phyloP scores from a whole-genome alignment of 2,113 vertebrate genomes.

The Vidua macroura region DNA sequence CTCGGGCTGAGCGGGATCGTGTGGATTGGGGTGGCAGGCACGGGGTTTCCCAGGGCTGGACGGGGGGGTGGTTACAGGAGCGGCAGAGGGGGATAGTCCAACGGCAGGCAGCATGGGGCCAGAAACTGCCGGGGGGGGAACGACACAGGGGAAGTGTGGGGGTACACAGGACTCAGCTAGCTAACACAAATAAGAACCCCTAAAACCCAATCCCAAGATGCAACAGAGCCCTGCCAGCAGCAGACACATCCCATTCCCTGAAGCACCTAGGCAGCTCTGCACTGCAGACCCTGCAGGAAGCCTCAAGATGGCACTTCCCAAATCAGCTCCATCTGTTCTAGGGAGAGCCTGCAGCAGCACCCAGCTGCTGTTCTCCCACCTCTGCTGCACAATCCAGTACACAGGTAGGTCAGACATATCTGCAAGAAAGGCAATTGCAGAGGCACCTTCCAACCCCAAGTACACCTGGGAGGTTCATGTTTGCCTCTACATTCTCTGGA shows the following conservation, averaged over 20 bases:
- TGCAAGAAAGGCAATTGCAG: neutral
- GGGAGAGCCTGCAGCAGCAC: neutral
- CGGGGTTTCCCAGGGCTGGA: too few species aligned
- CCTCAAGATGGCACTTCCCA: neutral
- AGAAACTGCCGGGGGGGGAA: too few species aligned
- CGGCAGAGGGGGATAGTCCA: too few species aligned
- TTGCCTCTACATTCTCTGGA: neutral
- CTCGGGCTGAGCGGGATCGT: too few species aligned
- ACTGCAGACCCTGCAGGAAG: neutral
- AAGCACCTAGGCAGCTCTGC: neutral
- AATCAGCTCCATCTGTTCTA: neutral
- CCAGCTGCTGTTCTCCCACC: neutral
- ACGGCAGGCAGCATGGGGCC: too few species aligned
- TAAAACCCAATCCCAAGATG: too few species aligned
- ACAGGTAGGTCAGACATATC: neutral
- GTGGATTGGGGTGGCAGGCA: too few species aligned
- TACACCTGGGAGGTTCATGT: neutral
- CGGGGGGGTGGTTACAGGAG: too few species aligned
- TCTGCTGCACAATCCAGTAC: neutral
- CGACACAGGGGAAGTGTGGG: too few species aligned
- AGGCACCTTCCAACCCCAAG: neutral
- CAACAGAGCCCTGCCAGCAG: fast-evolving
- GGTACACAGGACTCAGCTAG: too few species aligned
- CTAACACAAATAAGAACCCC: too few species aligned
- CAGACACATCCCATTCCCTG: neutral